Evolutionary conservation across 2,113 vertebrate species (phyloP), one percentile per base, ranked within the genome.

Genomic region (Callaeas wilsoni): DNA sequence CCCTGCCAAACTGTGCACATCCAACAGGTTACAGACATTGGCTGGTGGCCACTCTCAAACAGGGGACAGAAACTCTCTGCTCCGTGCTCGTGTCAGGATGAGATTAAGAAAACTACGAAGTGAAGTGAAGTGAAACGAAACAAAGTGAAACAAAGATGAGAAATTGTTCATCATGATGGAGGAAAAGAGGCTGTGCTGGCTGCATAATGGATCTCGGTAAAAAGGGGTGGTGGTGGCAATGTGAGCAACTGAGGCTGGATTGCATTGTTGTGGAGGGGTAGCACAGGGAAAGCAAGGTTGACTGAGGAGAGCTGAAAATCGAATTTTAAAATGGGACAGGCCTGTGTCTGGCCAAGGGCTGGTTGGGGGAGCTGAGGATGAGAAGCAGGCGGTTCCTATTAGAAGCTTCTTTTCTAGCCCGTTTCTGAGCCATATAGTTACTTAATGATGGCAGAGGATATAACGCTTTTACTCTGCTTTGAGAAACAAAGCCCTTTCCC

Each of bases 151-250:
- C 15, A 62, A 91, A 81, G 56, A 64, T 10, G 26, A 19, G 33
- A 89, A 73, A 35, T n/a, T 12, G 1, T 49, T 74, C 10, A 16
- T n/a, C 0, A 0, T 22, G 68, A 7, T 13, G 16, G 19, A 73
- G 44, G 18, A 53, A 73, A 91, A 80, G 25, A 9, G 42, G 10
- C 30, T 69, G 35, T 39, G 39, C 46, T 3, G 5, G 53, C 63
- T 89, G 39, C 3, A 1, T 6, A 16, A 50, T 0, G 0, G 19
- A 12, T 63, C 47, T 78, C 56, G 27, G 33, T 50, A 69, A 26
- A 81, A 62, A 60, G 19, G 37, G 7, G 2, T 19, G 16, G 7
- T 74, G 47, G 39, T 18, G 17, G 10, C 46, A 65, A 35, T 1
- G 7, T 35, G n/a, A 14, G 39, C 3, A 2, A n/a, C 21, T 80